Conservation (phyloP, 2,888 invertebrate species). For the Mimachlamys varia region DNA sequence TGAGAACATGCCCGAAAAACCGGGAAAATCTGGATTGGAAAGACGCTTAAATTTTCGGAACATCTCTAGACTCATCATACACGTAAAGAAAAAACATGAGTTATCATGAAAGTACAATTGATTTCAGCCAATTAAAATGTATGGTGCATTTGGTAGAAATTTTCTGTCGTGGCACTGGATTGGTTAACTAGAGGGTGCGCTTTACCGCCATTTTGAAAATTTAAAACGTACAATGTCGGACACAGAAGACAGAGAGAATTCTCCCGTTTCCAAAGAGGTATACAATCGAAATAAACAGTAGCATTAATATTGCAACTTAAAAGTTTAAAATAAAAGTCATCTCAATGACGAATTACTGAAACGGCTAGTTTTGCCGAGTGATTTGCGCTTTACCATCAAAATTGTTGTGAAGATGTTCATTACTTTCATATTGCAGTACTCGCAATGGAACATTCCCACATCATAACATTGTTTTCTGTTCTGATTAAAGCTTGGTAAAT, state of each 20-base stretch:
- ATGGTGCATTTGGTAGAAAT: background rate
- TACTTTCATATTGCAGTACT: no score
- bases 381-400: no score
- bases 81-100: background rate
- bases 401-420: no score
- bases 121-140: background rate
- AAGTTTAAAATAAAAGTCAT: background rate
- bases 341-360: background rate
- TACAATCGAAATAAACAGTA: background rate
- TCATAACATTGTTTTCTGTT: no score
- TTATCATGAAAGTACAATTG: background rate
- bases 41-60: background rate
- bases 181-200: slow-evolving; percentile 65
- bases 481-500: no score
- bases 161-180: slow-evolving; percentile 52
- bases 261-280: slow-evolving; percentile 41
- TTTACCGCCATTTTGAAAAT: slow-evolving; percentile 74
- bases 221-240: slow-evolving; percentile 53
- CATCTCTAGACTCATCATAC: background rate
- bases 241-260: slow-evolving; percentile 46
- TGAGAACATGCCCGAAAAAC: background rate
- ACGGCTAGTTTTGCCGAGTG: background rate
- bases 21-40: background rate
- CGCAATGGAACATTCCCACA: no score
- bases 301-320: background rate